Conservation (phyloP, 1,140 invertebrate genomes). For the Microplitis demolitor region DNA sequence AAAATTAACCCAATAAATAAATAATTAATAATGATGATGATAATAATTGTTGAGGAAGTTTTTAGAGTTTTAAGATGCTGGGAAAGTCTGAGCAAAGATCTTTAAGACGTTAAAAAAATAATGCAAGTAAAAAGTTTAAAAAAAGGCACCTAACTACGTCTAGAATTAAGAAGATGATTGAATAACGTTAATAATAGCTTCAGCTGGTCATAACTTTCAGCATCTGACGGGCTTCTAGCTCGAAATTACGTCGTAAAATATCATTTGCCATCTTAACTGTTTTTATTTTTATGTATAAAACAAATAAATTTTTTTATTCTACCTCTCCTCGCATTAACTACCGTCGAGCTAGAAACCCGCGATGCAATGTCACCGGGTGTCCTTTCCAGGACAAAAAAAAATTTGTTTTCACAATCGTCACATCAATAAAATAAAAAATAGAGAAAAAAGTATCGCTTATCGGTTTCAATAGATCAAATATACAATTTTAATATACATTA, state of each 20-base stretch:
- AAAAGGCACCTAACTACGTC: slow-evolving; percentile 8
- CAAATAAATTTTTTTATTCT: neutral
- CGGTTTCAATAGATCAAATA: too few relatives aligned
- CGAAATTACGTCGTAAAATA: slow-evolving; percentile 28
- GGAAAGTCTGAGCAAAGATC: slow-evolving; percentile 8
- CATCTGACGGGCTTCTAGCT: slow-evolving; percentile 19
- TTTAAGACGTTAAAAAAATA: slow-evolving; percentile 17
- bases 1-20: neutral
- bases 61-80: neutral
- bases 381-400: neutral
- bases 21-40: neutral
- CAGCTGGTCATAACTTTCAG: slow-evolving; percentile 31
- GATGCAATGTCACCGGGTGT: neutral
- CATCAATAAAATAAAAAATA: too few relatives aligned
- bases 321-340: neutral
- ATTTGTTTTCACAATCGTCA: too few relatives aligned
- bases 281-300: slow-evolving; percentile 1
- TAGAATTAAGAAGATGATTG: slow-evolving; percentile 37
- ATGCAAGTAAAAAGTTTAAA: neutral
- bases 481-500: too few relatives aligned
- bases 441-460: too few relatives aligned
- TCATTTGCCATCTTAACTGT: slow-evolving; percentile 6
- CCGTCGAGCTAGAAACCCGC: neutral
- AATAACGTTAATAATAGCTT: slow-evolving; percentile 48
- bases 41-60: slow-evolving; percentile 5